Evolutionary conservation across 2,888 invertebrate species (phyloP), one percentile per base, ranked within the genome.

Genomic region (Cryptocephalus primarius): DNA sequence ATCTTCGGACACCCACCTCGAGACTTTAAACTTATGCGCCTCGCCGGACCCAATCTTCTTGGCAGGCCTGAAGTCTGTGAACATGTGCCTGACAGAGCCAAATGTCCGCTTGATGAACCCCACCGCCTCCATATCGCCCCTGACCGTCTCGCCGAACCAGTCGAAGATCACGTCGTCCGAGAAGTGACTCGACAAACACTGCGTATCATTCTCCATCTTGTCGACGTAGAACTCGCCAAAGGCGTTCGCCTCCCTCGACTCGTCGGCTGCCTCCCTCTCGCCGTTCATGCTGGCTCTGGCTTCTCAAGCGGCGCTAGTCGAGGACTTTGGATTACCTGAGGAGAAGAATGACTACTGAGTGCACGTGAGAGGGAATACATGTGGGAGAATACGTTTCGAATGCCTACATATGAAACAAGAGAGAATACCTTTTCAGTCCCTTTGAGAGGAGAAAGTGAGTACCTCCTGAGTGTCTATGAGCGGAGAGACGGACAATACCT

Each of bases 111-210:
- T 76, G 3, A 82, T 56, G 54, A 80, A 82, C 4, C 71, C 64
- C 1, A 72, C 63, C 0, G 82, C 77, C 58, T 77, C 78, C 60
- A 73, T 75, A 51, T 74, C 75, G 0, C 77, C 77, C 60, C 71
- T 77, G 8, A 82, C 70, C 9, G 76, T 79, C 44, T 75, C 70
- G 0, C 82, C 82, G 62, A 82, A 82, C 80, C 81, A 82, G 61
- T 82, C 78, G 2, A 82, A 64, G 1, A 72, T 63, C 1, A 76
- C 63, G 39, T 63, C 62, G 32, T 67, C 65, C 1, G 68, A 62
- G 40, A 70, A 51, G 51, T 68, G 65, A 55, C 61, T 68, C 34
- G 56, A 54, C 8, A 65, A 53, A 2, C 56, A 55, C 33, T 66
- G 60, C 32, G 54, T 55, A 39, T 67, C 62, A 46, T 66, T 65